Conservation (phyloP, 2,797 vertebrate species). For the Morelia viridis region DNA sequence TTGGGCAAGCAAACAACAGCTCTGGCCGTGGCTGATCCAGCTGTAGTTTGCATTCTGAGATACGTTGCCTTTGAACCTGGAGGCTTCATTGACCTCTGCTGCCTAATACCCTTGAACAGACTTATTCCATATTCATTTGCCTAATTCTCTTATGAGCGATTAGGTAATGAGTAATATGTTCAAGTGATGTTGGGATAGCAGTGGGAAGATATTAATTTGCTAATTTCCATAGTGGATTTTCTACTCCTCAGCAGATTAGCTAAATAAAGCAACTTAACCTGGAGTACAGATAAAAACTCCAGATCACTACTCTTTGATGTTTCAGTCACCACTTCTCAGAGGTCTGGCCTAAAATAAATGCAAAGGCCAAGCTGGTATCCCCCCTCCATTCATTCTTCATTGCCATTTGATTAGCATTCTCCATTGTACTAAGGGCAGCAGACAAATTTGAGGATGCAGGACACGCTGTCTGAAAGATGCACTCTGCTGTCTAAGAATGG, state of each 20-base stretch:
- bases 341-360: background rate
- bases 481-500: background rate
- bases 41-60: background rate
- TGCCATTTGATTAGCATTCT: background rate
- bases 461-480: background rate
- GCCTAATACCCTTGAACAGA: background rate
- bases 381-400: background rate
- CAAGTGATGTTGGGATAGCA: background rate
- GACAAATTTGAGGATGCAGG: background rate
- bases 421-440: background rate
- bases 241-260: background rate
- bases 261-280: background rate
- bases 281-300: background rate
- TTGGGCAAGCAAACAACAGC: background rate
- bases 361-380: background rate
- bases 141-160: background rate
- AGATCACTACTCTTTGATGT: background rate
- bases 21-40: background rate
- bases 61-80: background rate
- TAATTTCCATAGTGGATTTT: conserved; percentile 9
- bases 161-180: background rate
- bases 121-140: background rate
- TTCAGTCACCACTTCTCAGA: background rate
- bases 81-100: background rate
- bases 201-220: background rate